Evolutionary conservation across 2,797 vertebrate species (phyloP).

Genomic region (Aerospiza tachiro): DNA sequence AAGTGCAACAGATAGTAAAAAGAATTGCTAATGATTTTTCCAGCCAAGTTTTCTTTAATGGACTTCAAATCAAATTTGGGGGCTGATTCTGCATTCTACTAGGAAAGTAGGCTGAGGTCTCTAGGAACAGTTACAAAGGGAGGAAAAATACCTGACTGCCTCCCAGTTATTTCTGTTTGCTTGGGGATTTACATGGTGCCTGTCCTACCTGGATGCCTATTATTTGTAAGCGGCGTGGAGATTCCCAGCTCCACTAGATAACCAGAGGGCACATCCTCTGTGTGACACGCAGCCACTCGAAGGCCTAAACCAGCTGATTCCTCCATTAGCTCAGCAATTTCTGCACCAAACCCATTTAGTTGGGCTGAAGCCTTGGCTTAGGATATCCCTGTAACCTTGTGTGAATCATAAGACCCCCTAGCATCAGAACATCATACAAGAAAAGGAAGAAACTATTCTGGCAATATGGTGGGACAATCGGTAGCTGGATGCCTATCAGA

Average conservation of each 20-base stretch:
- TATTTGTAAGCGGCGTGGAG: background rate
- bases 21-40: slow-evolving; percentile 43
- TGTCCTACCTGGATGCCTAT: background rate
- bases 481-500: background rate
- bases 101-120: background rate
- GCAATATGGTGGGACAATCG: background rate
- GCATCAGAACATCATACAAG: background rate
- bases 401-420: background rate
- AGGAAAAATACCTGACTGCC: background rate
- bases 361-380: background rate
- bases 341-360: background rate
- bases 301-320: background rate
- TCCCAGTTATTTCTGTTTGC: background rate
- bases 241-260: background rate
- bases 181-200: background rate
- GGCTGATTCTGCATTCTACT: background rate
- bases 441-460: background rate
- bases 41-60: slow-evolving; percentile 14
- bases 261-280: background rate
- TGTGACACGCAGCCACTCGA: background rate
- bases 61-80: background rate
- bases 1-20: background rate
- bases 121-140: background rate
- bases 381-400: background rate
- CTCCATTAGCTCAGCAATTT: background rate